These are phyloP conservation scores for Dolichomitus sp. DNA, from an alignment of 2,888 invertebrate species.

Conservation along the genomic window DNA sequence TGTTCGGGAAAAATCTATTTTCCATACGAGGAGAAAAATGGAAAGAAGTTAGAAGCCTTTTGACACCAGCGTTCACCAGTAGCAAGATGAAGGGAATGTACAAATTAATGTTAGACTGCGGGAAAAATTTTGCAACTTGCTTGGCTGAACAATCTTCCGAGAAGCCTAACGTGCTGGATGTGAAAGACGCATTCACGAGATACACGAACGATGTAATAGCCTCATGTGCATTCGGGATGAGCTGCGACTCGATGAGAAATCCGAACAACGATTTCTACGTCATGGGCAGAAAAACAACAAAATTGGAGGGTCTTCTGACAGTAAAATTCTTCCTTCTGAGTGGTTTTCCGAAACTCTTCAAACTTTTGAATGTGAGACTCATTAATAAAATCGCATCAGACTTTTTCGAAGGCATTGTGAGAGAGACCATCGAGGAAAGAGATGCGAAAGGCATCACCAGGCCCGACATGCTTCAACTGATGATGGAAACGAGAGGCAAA, in stretches of 20 bases:
- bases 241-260: no score
- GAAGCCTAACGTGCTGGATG: conserved; percentile 59
- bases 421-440: conserved; percentile 57
- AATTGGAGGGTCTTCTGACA: conserved; percentile 26
- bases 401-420: conserved; percentile 51
- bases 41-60: conserved; percentile 50
- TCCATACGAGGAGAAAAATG: conserved; percentile 57
- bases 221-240: no score
- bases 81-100: conserved; percentile 69
- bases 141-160: conserved; percentile 54
- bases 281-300: conserved; percentile 58
- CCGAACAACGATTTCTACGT: conserved; percentile 68
- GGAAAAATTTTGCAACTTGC: conserved; percentile 44
- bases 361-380: conserved; percentile 42
- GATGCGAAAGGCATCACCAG: conserved; percentile 73
- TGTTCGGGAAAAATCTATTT: conserved; percentile 63
- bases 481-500: conserved; percentile 85
- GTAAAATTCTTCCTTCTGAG: conserved; percentile 39
- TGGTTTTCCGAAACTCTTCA: conserved; percentile 67
- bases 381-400: conserved; percentile 22
- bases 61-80: conserved; percentile 65
- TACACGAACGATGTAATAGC: neutral
- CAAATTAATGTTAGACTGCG: conserved; percentile 63
- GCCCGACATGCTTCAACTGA: conserved; percentile 88
- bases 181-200: conserved; percentile 74